These are phyloP conservation scores for Charina bottae DNA, from an alignment of 2,113 vertebrate genomes.

Conservation along the genomic window DNA sequence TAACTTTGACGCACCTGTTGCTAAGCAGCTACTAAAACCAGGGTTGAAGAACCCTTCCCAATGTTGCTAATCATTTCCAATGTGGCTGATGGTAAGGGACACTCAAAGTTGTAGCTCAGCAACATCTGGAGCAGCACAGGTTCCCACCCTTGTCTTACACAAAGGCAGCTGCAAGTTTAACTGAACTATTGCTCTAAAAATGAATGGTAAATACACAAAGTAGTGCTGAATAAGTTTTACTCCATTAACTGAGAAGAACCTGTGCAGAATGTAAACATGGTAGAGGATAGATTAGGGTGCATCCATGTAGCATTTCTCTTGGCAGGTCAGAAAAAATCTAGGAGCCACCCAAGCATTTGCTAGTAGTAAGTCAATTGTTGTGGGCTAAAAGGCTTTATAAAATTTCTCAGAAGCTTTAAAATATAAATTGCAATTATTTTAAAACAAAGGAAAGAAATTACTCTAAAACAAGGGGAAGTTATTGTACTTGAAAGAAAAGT, in stretches of 20 bases:
- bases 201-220: background rate
- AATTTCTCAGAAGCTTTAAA: background rate
- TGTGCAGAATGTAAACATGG: constrained; percentile 20
- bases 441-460: background rate
- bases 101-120: background rate
- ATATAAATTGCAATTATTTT: background rate
- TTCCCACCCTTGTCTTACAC: constrained; percentile 2
- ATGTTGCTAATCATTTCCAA: background rate
- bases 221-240: background rate
- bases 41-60: background rate
- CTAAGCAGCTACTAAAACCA: background rate
- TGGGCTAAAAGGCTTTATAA: background rate
- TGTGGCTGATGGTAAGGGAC: background rate
- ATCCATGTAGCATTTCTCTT: background rate
- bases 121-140: background rate
- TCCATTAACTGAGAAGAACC: constrained; percentile 24
- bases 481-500: background rate
- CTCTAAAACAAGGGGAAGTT: background rate
- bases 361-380: background rate
- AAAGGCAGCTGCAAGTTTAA: background rate
- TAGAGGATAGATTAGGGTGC: background rate
- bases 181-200: background rate
- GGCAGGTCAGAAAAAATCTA: background rate
- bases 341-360: background rate
- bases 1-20: background rate